Conservation (phyloP, 2,797 vertebrate species). For the Geotria australis region DNA sequence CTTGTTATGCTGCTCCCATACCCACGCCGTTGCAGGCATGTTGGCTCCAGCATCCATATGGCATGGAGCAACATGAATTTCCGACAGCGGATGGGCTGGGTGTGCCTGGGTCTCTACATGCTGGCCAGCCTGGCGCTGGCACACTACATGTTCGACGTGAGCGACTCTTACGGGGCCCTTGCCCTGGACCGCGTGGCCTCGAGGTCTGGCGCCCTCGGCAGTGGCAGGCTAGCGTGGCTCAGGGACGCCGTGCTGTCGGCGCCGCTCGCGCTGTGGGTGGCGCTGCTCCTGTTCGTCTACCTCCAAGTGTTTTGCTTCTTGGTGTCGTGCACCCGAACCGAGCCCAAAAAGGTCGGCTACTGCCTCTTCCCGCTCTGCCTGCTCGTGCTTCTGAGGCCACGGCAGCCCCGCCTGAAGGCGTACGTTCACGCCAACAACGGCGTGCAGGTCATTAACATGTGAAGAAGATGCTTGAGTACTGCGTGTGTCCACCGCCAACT, state of each 20-base stretch:
- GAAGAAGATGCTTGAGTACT: constrained; percentile 4
- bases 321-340: constrained; percentile 73
- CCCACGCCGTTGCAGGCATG: background rate
- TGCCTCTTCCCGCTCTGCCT: constrained; percentile 74
- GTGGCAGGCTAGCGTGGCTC: constrained; percentile 25
- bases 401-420: constrained; percentile 35
- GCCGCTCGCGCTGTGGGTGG: constrained; percentile 58
- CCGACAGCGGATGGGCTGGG: constrained; percentile 90
- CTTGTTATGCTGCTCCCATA: too few species aligned
- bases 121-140: constrained; percentile 35
- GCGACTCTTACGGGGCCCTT: constrained; percentile 43
- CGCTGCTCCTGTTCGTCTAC: constrained; percentile 57
- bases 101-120: constrained; percentile 50
- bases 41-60: constrained; percentile 11
- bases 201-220: constrained; percentile 10
- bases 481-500: too few species aligned
- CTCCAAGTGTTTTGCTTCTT: constrained; percentile 84
- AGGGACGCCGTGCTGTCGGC: constrained; percentile 33
- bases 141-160: constrained; percentile 74
- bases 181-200: constrained; percentile 45
- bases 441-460: constrained; percentile 51
- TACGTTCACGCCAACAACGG: constrained; percentile 45
- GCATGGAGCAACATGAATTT: constrained; percentile 99
- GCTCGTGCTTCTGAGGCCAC: constrained; percentile 54
- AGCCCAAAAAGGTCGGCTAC: constrained; percentile 66